phyloP scores from a whole-genome alignment of 2,113 vertebrate genomes.

The Loxodonta africana region DNA sequence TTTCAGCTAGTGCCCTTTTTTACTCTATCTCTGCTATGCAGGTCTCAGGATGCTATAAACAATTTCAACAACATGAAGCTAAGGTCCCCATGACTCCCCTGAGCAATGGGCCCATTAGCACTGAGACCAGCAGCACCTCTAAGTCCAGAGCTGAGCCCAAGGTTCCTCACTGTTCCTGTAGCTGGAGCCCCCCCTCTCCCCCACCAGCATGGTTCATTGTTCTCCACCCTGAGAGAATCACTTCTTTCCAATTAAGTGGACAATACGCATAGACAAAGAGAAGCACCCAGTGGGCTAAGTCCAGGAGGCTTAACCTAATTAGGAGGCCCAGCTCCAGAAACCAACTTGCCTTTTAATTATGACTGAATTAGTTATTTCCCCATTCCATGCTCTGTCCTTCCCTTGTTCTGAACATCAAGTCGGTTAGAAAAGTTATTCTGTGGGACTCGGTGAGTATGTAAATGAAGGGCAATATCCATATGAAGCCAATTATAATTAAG shows the following conservation, averaged over 20 bases:
- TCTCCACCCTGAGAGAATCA: neutral
- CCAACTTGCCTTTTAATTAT: neutral
- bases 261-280: neutral
- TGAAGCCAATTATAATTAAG: conserved; percentile 58
- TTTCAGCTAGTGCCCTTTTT: neutral
- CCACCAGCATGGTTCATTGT: too few relatives aligned
- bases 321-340: neutral
- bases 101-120: too few relatives aligned
- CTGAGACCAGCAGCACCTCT: neutral
- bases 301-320: neutral
- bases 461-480: neutral
- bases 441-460: neutral
- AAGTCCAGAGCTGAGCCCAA: neutral
- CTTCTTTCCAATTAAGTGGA: neutral
- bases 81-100: accelerated
- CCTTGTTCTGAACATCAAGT: neutral
- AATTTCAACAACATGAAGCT: neutral
- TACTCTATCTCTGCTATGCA: neutral
- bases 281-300: neutral
- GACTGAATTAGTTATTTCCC: neutral
- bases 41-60: neutral
- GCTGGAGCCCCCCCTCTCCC: neutral
- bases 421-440: neutral
- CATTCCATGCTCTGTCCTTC: neutral
- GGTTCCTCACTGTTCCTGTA: neutral